Evolutionary conservation across 2,113 vertebrate genomes (phyloP).

Genomic region (Vidua chalybeata): DNA sequence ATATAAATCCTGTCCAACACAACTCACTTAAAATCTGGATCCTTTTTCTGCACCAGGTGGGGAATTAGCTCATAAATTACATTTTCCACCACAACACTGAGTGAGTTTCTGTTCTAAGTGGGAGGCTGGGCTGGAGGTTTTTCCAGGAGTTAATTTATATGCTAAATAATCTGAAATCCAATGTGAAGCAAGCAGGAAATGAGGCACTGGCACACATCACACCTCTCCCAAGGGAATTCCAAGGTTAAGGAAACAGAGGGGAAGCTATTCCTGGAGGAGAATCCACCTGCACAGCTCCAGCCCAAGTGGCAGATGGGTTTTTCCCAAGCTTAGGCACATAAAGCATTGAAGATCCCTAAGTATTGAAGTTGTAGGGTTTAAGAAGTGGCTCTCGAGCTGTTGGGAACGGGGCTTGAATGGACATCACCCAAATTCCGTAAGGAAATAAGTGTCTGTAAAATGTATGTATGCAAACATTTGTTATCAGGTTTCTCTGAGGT

Average conservation of each 20-base stretch:
- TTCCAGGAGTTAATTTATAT: neutral
- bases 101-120: neutral
- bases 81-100: neutral
- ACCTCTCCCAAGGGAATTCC: neutral
- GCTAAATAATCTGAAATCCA: constrained; percentile 1
- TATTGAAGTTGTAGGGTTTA: neutral
- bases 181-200: neutral
- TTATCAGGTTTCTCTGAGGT: neutral
- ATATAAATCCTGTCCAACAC: neutral
- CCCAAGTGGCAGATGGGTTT: neutral
- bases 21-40: neutral
- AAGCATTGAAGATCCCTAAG: neutral
- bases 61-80: neutral
- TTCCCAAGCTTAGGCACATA: neutral
- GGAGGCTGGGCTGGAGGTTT: neutral
- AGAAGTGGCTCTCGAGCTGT: neutral
- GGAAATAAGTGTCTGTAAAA: neutral
- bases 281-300: neutral
- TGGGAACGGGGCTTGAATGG: neutral
- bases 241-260: neutral
- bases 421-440: neutral
- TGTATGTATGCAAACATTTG: rapidly evolving
- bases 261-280: neutral
- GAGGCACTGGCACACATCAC: neutral
- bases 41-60: neutral